Evolutionary conservation across 2,797 vertebrate species (phyloP).

Genomic region (Aphelocoma californica): DNA sequence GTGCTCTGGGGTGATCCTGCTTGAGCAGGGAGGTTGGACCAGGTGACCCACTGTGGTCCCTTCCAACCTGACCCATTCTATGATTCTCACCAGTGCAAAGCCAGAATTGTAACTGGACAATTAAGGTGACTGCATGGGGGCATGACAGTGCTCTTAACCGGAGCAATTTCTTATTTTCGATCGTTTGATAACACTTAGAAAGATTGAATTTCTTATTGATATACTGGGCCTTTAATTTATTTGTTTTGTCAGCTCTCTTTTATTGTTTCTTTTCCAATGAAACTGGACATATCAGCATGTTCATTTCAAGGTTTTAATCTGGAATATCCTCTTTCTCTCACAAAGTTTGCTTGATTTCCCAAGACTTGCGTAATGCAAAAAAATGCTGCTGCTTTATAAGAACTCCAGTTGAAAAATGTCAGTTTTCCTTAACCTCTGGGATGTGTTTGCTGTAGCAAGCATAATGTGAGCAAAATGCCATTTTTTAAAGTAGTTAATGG

Average conservation of each 20-base stretch:
- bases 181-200: background rate
- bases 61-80: background rate
- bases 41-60: background rate
- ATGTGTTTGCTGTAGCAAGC: constrained; percentile 21
- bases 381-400: constrained; percentile 44
- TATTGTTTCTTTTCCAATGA: background rate
- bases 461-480: background rate
- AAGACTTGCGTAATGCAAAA: constrained; percentile 8
- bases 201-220: background rate
- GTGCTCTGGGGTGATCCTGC: background rate
- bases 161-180: background rate
- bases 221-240: accelerated
- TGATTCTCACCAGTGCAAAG: background rate
- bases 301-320: background rate
- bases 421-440: constrained; percentile 59
- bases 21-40: background rate
- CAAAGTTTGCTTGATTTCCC: constrained; percentile 24
- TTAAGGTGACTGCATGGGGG: background rate
- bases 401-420: constrained; percentile 39
- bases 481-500: background rate
- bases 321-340: background rate
- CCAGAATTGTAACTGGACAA: background rate
- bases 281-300: background rate
- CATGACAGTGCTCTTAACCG: background rate
- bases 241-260: accelerated